These are phyloP conservation scores for Pseudeuparius sepicola DNA, from an alignment of 2,888 invertebrate species.

Conservation along the genomic window DNA sequence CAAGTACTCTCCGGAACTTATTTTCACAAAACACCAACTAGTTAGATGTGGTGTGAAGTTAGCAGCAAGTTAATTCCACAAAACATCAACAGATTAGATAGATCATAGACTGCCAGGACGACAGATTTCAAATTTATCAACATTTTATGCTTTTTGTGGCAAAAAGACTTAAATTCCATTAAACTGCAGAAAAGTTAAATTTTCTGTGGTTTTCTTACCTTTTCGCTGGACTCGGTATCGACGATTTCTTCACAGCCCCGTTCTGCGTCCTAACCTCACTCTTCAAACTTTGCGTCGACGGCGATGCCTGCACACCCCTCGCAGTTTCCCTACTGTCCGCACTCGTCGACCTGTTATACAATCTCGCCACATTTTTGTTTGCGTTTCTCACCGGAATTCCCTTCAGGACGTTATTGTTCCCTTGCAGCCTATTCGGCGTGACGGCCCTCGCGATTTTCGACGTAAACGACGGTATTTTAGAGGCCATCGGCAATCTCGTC, in stretches of 20 bases:
- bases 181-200: no score
- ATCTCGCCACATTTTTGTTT: slow-evolving; percentile 21
- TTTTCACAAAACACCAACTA: no score
- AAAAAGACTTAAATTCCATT: no score
- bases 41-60: no score
- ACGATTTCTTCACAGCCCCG: slow-evolving; percentile 31
- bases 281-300: slow-evolving; percentile 48
- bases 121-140: no score
- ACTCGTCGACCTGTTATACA: slow-evolving; percentile 36
- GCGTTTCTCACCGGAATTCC: slow-evolving; percentile 32
- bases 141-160: no score
- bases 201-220: no score
- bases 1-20: no score
- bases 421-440: slow-evolving; percentile 15
- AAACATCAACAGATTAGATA: no score
- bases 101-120: no score
- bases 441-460: slow-evolving; percentile 29
- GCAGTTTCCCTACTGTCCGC: slow-evolving; percentile 34
- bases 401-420: slow-evolving; percentile 33
- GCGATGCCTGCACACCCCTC: slow-evolving; percentile 41
- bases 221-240: slow-evolving; percentile 30
- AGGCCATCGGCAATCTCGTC: slow-evolving; percentile 13
- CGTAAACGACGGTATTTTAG: slow-evolving; percentile 26
- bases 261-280: slow-evolving; percentile 32
- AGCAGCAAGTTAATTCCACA: no score